Base-by-base conservation (phyloP, 1,140 invertebrate genomes). In the Pseudomyrmex cubaensis region DNA sequence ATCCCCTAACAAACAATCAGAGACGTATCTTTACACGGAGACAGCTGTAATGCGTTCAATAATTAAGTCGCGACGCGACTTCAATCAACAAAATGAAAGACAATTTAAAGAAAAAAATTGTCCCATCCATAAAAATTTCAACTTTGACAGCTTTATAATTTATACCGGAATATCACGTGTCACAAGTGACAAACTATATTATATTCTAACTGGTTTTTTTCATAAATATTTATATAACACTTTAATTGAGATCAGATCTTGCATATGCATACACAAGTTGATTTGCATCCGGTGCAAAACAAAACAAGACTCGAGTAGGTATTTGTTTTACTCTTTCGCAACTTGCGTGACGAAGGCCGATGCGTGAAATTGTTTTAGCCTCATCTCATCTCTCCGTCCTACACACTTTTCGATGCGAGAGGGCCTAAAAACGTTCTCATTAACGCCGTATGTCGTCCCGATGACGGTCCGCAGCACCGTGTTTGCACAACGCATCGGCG, bases 361-460 rank as follows among this genome's bases (percentile, higher is more conserved):
- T 80, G 76, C 73, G 82, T 75, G 22, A 66, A 83, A 77, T 83
- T 66, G 61, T 54, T 83, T 83, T 54, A 64, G 9, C 70, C 66
- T 57, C 63, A 48, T 78, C 52, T 70, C 50, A 50, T 62, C 35
- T 62, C 35, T 35, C 35, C 35, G 35, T 56, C 20, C 20, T 17
- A n/a, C 52, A 48, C 44, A 48, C 44, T 83, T 77, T 83, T 77
- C 61, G 66, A 70, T 44, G 20, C 5, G 35, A 12, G 54, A 12
- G 54, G 22, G 12, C 62, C 76, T 69, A 80, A 80, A 80, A 80
- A 80, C 76, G 66, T 80, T 80, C 76, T 80, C 76, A 72, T 80
- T 80, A 78, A 78, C 64, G 75, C 44, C n/a, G 20, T 35, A 46
- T 44, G 52, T 52, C 62, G 35, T 78, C 44, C 54, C 35, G 76